phyloP scores from a whole-genome alignment of 2,113 vertebrate genomes.

The Carassius carassius region DNA sequence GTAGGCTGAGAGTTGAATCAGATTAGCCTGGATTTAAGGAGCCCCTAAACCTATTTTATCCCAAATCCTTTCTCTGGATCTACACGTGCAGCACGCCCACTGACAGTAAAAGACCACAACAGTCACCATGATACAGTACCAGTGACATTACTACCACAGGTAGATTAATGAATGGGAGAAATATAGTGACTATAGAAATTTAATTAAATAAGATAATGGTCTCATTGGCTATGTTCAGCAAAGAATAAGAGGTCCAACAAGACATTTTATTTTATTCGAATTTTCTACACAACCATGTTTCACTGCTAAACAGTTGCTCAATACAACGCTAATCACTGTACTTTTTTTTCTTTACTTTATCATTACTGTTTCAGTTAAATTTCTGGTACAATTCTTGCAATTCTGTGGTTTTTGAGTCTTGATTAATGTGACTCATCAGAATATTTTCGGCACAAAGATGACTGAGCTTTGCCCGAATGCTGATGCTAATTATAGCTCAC shows the following conservation, averaged over 20 bases:
- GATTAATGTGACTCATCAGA: constrained; percentile 36
- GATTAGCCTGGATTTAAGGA: constrained; percentile 56
- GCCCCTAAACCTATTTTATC: constrained; percentile 65
- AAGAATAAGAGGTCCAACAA: background rate
- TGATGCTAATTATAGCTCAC: constrained; percentile 62
- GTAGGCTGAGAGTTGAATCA: constrained; percentile 66
- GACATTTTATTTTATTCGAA: background rate
- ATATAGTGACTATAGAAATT: background rate
- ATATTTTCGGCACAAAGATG: background rate
- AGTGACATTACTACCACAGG: too few relatives aligned
- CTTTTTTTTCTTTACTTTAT: background rate
- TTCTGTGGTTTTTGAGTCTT: background rate
- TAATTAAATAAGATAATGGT: background rate
- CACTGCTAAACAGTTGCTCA: too few relatives aligned
- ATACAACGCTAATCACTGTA: too few relatives aligned
- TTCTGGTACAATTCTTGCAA: background rate
- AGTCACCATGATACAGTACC: background rate
- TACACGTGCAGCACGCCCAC: constrained; percentile 34
- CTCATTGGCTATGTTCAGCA: background rate
- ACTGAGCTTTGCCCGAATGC: constrained; percentile 28
- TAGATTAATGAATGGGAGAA: background rate
- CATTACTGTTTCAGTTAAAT: background rate
- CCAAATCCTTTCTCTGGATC: constrained; percentile 54
- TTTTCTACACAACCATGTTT: background rate
- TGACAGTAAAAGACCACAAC: constrained; percentile 43